Evolutionary conservation across 2,797 vertebrate species (phyloP), one percentile per base, ranked within the genome.

Genomic region (Clarias laeviceps): DNA sequence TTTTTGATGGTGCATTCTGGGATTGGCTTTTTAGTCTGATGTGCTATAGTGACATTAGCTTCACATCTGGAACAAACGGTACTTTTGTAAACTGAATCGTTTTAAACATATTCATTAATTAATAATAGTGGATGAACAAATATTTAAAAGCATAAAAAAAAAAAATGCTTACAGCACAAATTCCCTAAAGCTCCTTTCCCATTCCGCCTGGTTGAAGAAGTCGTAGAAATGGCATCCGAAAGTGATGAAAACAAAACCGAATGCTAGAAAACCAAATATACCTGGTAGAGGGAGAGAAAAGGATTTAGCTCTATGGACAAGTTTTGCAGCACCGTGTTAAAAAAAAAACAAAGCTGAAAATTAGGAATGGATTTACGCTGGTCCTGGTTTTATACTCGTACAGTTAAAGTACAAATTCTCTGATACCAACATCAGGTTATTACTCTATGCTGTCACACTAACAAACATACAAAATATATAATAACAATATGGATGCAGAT

Each of bases 211-310:
- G 94, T 99, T 98, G 94, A 99, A 99, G 94, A 99, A 99, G 93
- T 99, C 98, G 0, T 99, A 99, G 93, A 99, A 99, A 90, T 99
- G 98, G 91, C 98, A 99, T 83, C 96, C 97, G 12, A 99, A 99
- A 3, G 98, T 99, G 93, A 99, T 98, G 80, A 99, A 95, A 82
- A 99, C 98, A 12, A 99, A 99, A 29, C 97, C 97, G 0, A 99
- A 99, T 57, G 98, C 98, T 80, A 99, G 93, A 90, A 99, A 99
- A 87, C 98, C 98, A 62, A 99, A 99, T 90, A 99, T 99, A 29
- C 98, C 98, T 99, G 91, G 85, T 0, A 40, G 80, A 54, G 40
- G 84, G 4, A 54, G 34, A 79, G 18, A 86, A 61, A 56, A 32
- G 8, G 45, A 3, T 9, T 64, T 62, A 20, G 54, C 1, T 7